These are phyloP conservation scores for Epinephelus cyanopodus DNA, from an alignment of 2,113 vertebrate species.

Conservation along the genomic window DNA sequence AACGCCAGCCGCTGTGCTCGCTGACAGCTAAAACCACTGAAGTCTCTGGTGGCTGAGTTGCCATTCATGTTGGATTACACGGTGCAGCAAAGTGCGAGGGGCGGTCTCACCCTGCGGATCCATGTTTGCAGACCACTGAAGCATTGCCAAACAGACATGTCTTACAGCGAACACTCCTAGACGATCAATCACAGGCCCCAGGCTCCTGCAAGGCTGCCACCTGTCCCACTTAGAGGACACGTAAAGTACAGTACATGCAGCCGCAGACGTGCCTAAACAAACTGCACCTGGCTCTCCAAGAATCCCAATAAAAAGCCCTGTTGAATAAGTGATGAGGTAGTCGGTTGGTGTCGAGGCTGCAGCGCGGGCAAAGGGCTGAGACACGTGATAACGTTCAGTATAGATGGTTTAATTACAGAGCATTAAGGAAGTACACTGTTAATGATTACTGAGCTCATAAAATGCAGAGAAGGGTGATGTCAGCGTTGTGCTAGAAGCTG, in stretches of 20 bases:
- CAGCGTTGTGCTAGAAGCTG: background rate
- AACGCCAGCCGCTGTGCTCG: background rate
- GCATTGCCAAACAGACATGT: conserved; percentile 38
- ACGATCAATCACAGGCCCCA: conserved; percentile 30
- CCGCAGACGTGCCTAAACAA: background rate
- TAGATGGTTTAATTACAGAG: conserved; percentile 1
- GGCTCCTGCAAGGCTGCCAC: conserved; percentile 46
- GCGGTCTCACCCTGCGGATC: conserved; percentile 19
- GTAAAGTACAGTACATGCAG: background rate
- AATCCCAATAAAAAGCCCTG: conserved; percentile 37
- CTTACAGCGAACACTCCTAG: conserved; percentile 6
- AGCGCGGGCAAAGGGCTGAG: conserved; percentile 22
- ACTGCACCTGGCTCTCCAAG: conserved; percentile 38
- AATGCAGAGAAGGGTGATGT: background rate
- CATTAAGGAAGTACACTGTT: conserved; percentile 68
- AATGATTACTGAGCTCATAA: conserved; percentile 40
- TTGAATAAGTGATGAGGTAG: conserved; percentile 48
- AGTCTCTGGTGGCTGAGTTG: background rate
- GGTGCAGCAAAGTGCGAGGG: conserved; percentile 11
- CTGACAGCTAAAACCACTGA: background rate
- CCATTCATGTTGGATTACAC: conserved; percentile 35
- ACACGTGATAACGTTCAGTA: background rate
- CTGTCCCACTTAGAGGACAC: conserved; percentile 41
- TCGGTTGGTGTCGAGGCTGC: background rate
- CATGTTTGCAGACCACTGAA: conserved; percentile 51